A percentile compares a stretch with the other conserved stretches of the same genome.
phyloP scores from a whole-genome alignment of 2,888 invertebrate genomes.

The Neoaliturus tenellus region DNA sequence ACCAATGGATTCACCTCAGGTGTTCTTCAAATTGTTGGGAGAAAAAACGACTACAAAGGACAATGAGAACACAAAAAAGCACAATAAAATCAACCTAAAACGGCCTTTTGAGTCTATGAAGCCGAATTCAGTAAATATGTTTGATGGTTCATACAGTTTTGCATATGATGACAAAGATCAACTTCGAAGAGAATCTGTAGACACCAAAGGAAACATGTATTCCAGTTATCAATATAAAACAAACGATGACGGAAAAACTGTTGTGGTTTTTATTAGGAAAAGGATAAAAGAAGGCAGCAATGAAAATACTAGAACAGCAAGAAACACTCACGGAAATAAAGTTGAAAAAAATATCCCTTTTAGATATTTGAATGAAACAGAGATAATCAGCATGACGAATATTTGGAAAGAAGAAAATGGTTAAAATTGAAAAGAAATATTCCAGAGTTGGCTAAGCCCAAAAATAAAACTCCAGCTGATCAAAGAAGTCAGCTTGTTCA shows the following conservation, averaged over 20 bases:
- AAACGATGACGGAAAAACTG: constrained; percentile 60
- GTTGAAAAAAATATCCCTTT: background rate
- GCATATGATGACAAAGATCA: constrained; percentile 80
- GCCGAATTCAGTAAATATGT: background rate
- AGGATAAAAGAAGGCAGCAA: background rate
- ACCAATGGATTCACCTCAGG: background rate
- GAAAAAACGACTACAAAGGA: background rate
- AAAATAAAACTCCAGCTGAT: too few relatives aligned
- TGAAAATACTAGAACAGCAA: background rate
- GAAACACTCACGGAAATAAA: background rate
- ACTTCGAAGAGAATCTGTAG: constrained; percentile 80
- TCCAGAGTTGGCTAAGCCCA: background rate
- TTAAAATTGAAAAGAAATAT: background rate
- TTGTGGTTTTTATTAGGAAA: background rate
- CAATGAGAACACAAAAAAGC: background rate
- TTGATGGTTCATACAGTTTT: constrained; percentile 83
- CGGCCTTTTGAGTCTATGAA: background rate
- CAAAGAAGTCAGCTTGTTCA: background rate
- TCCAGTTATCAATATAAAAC: constrained; percentile 71
- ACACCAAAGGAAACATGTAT: constrained; percentile 77
- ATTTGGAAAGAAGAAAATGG: background rate
- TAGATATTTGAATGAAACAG: background rate
- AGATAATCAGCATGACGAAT: background rate
- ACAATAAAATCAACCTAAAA: background rate
- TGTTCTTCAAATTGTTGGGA: background rate